phyloP scores from a whole-genome alignment of 2,888 invertebrate genomes.

The Pedicia rivosa region DNA sequence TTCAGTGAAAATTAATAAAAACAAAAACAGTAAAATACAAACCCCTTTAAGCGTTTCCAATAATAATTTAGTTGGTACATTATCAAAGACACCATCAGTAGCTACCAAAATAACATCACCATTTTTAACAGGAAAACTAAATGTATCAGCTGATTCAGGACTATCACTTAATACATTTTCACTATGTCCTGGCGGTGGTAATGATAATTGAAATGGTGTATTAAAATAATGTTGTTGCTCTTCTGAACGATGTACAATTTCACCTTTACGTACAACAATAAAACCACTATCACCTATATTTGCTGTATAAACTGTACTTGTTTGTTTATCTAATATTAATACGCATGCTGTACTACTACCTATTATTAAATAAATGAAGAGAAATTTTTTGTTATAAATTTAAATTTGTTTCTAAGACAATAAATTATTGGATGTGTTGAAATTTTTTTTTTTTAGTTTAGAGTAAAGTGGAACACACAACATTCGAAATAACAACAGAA shows the following conservation, averaged over 20 bases:
- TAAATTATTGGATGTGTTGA: no score
- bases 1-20: no score
- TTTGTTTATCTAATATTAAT: slow-evolving; percentile 79
- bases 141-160: slow-evolving; percentile 81
- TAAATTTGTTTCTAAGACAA: no score
- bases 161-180: slow-evolving; percentile 82
- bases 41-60: slow-evolving; percentile 68
- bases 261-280: slow-evolving; percentile 75
- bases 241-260: slow-evolving; percentile 80
- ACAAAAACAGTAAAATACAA: slow-evolving; percentile 10
- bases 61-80: slow-evolving; percentile 82
- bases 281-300: slow-evolving; percentile 99
- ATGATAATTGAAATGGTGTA: slow-evolving; percentile 91
- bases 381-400: no score
- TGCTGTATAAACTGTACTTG: slow-evolving; percentile 81
- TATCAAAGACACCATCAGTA: slow-evolving; percentile 98
- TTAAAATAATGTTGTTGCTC: slow-evolving; percentile 99
- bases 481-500: no score
- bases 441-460: no score
- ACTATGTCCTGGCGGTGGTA: slow-evolving; percentile 82
- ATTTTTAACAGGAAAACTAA: slow-evolving; percentile 71
- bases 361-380: no score
- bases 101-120: slow-evolving; percentile 91
- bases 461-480: no score
- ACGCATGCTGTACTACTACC: slow-evolving; percentile 98